These are phyloP conservation scores for Carabus problematicus DNA, from an alignment of 2,888 invertebrate genomes.

Conservation along the genomic window DNA sequence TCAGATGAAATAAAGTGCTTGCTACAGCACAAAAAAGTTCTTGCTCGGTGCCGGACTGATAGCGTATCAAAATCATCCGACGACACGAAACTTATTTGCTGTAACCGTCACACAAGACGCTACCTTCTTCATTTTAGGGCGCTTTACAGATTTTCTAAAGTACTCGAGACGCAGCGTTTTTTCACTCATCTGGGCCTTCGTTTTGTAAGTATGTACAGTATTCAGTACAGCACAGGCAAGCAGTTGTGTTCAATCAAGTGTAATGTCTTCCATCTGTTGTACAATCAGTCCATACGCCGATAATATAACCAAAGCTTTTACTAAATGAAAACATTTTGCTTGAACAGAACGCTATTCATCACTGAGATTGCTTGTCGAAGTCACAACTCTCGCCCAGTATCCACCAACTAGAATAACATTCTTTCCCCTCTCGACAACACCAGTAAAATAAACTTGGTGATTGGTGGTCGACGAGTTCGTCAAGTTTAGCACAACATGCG, in stretches of 20 bases:
- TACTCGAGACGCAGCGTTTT: background rate
- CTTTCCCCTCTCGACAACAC: constrained; percentile 8
- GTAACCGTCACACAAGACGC: too few relatives aligned
- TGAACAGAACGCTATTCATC: constrained; percentile 39
- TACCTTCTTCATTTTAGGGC: too few relatives aligned
- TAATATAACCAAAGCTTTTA: constrained; percentile 40
- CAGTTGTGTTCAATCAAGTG: constrained; percentile 32
- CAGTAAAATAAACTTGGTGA: background rate
- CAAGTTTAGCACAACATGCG: constrained; percentile 7
- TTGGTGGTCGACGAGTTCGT: background rate
- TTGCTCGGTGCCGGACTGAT: too few relatives aligned
- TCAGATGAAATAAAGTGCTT: too few relatives aligned
- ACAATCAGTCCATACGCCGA: constrained; percentile 27
- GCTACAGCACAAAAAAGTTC: too few relatives aligned
- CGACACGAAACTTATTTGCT: too few relatives aligned
- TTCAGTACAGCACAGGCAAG: constrained; percentile 3
- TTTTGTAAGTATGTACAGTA: too few relatives aligned
- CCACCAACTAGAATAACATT: constrained; percentile 33
- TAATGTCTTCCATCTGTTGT: constrained; percentile 14
- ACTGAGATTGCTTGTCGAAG: constrained; percentile 39
- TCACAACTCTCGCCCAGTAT: constrained; percentile 20
- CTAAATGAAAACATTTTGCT: constrained; percentile 41
- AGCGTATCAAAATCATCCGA: too few relatives aligned
- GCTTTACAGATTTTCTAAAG: background rate
- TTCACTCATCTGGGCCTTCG: background rate